Base-by-base conservation (phyloP, 2,888 invertebrate species). In the Spodoptera littoralis region DNA sequence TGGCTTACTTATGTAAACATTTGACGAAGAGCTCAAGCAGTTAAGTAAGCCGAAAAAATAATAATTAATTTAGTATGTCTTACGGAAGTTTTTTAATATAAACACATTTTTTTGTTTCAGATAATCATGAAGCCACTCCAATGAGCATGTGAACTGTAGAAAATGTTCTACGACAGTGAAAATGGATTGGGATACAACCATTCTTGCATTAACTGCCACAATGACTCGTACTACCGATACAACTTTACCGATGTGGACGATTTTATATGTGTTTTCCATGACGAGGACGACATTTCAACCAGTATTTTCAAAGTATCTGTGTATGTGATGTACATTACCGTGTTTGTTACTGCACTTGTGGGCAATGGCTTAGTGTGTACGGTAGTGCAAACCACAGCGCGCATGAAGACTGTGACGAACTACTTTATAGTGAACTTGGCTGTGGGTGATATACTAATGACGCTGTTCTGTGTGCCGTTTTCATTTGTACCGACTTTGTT, bases 331-430 rank as follows among this genome's bases (percentile, higher is more conserved):
- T 98, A 98, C 90, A 95, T 95, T 65, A 92, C 95, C 41, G 96
- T 98, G 65, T 97, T 97, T 81, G 86, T 97, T 11, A 93, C 96
- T 46, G 96, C 97, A 0, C 88, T 97, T 11, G 81, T 96, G 9
- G 98, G 97, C 11, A 97, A 97, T 83, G 96, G 96, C 46, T 95
- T 97, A 48, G 98, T 99, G 30, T 98, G 98, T 88, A 98, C 97
- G 87, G 97, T 98, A 18, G 98, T 99, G 0, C 95, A 97, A 70
- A 96, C 96, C 2, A 97, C 97, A 11, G 97, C 97, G 1, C 95
- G 97, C 47, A 98, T 98, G 98, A 96, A 97, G 80, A 98, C 98
- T 0, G 98, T 98, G 3, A 98, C 98, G 46, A 99, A 99, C 90
- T 98, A 96, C 89, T 98, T 98, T 89, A 98, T 99, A 84, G 97